These are phyloP conservation scores for Huso huso DNA, from an alignment of 2,797 vertebrate genomes.

Conservation along the genomic window DNA sequence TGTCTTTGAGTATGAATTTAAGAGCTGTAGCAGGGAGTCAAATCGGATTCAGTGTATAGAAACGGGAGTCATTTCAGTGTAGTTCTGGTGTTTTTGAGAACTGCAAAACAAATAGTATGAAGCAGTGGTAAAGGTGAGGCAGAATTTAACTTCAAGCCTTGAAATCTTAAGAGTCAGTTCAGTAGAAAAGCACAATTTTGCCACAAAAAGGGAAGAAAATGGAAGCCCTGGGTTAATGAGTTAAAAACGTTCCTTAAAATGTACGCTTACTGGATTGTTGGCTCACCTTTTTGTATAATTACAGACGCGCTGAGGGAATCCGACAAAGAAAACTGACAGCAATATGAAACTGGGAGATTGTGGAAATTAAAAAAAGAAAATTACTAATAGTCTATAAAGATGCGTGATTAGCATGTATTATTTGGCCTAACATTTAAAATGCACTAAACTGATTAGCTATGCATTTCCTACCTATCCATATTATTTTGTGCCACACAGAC, in stretches of 20 bases:
- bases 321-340: conserved; percentile 7
- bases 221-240: conserved; percentile 28
- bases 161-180: conserved; percentile 42
- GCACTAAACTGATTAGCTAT: conserved; percentile 45
- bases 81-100: conserved; percentile 11
- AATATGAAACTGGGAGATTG: not conserved
- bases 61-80: not conserved
- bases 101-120: conserved; percentile 26
- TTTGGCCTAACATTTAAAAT: conserved; percentile 27
- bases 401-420: conserved; percentile 37
- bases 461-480: conserved; percentile 21
- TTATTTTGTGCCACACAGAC: conserved; percentile 56
- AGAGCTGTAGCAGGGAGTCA: no score
- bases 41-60: not conserved
- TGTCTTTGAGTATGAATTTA: no score
- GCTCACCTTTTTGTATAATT: conserved; percentile 50
- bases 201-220: conserved; percentile 32
- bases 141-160: conserved; percentile 33
- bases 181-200: conserved; percentile 28
- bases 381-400: conserved; percentile 27
- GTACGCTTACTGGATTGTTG: conserved; percentile 41
- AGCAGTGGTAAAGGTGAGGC: conserved; percentile 27
- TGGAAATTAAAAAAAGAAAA: not conserved
- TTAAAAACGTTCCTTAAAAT: conserved; percentile 25
- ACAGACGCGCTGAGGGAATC: conserved; percentile 25